phyloP scores from a whole-genome alignment of 2,888 invertebrate species.

The Ectemnius lituratus region DNA sequence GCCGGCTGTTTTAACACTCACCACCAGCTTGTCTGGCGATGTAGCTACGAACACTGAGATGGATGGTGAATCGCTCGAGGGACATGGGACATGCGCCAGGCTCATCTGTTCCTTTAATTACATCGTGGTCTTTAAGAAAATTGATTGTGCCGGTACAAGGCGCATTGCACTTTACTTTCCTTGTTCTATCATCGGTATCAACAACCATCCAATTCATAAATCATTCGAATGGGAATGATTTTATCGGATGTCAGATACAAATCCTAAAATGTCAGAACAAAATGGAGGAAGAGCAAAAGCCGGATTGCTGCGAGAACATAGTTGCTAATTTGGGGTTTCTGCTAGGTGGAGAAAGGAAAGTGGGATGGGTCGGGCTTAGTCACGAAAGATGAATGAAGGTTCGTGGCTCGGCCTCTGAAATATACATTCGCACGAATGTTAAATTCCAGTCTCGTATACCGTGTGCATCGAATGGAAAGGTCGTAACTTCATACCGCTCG shows the following conservation, averaged over 20 bases:
- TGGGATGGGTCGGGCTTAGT: conserved; percentile 52
- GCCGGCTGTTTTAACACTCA: conserved; percentile 33
- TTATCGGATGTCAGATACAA: too few species aligned
- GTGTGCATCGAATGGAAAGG: conserved; percentile 4
- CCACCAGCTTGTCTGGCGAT: conserved; percentile 1
- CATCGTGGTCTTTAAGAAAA: too few species aligned
- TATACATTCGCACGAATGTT: conserved; percentile 16
- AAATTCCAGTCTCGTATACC: conserved; percentile 15
- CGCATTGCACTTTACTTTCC: too few species aligned
- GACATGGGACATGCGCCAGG: too few species aligned
- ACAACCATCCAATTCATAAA: too few species aligned
- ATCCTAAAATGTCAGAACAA: background rate
- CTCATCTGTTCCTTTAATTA: too few species aligned
- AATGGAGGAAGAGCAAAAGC: too few species aligned
- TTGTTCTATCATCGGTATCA: too few species aligned
- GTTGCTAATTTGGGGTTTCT: too few species aligned
- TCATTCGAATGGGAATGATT: too few species aligned
- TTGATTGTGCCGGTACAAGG: too few species aligned
- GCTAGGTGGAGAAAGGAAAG: conserved; percentile 26
- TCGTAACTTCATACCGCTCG: conserved; percentile 2
- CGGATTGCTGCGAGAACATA: too few species aligned
- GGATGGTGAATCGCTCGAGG: conserved; percentile 1
- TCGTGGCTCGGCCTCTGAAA: conserved; percentile 11
- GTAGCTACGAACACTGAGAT: conserved; percentile 14
- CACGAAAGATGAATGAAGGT: conserved; percentile 55